These are phyloP conservation scores for Chloroclystis v-ata DNA, from an alignment of 2,888 invertebrate genomes.

Conservation along the genomic window DNA sequence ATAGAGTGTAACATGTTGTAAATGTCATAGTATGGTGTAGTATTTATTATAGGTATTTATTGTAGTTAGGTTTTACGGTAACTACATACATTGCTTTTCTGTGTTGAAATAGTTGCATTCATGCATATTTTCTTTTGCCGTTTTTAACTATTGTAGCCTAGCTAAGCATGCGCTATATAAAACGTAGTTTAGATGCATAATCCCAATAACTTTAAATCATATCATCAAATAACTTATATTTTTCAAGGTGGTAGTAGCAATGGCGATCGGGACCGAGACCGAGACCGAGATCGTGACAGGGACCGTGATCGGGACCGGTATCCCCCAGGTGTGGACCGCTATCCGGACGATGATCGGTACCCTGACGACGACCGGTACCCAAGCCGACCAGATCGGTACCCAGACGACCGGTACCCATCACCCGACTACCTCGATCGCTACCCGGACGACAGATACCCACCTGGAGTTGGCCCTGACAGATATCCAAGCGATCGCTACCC, in stretches of 20 bases:
- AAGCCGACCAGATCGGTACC: constrained; percentile 71
- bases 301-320: constrained; percentile 57
- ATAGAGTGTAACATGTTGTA: too few relatives aligned
- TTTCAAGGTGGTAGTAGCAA: constrained; percentile 64
- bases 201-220: constrained; percentile 1
- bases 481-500: constrained; percentile 68
- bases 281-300: constrained; percentile 30
- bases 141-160: constrained; percentile 3
- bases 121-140: not conserved
- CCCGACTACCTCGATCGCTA: constrained; percentile 68
- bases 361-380: constrained; percentile 68
- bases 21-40: too few relatives aligned
- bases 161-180: constrained; percentile 11
- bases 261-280: constrained; percentile 34
- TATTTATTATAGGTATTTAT: too few relatives aligned
- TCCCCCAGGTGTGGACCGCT: constrained; percentile 57
- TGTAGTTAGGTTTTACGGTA: too few relatives aligned
- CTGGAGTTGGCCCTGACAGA: constrained; percentile 60
- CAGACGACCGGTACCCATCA: constrained; percentile 77
- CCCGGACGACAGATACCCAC: constrained; percentile 72
- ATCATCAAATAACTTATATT: constrained; percentile 23
- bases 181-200: constrained; percentile 4
- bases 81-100: too few relatives aligned
- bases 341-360: constrained; percentile 74
- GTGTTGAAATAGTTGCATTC: not conserved